These are phyloP conservation scores for Malurus melanocephalus DNA, from an alignment of 2,113 vertebrate species.

Conservation along the genomic window DNA sequence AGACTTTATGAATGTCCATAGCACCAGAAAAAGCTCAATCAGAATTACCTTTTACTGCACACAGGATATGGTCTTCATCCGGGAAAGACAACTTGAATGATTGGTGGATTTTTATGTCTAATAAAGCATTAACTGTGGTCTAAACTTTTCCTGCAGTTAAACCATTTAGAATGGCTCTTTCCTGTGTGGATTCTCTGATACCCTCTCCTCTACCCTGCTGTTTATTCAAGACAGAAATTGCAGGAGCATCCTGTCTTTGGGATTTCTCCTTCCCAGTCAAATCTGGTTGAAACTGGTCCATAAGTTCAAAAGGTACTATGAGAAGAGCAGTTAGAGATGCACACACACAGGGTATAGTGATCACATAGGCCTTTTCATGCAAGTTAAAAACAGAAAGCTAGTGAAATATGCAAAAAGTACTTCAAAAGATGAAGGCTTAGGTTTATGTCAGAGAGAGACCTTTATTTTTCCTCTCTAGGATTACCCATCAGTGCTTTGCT, in stretches of 20 bases:
- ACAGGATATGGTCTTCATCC: conserved; percentile 13
- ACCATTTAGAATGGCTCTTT: background rate
- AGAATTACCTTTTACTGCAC: conserved; percentile 4
- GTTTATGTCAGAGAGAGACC: background rate
- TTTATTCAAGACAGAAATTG: background rate
- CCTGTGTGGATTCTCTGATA: background rate
- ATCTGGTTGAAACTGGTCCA: background rate
- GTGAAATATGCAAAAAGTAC: background rate
- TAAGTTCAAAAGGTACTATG: background rate
- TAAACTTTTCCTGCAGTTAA: conserved; percentile 5
- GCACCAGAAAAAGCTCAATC: background rate
- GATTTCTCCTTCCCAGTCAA: background rate
- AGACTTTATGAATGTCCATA: background rate
- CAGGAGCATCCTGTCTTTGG: background rate
- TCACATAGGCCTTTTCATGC: background rate
- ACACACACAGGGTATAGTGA: background rate
- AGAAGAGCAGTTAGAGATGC: background rate
- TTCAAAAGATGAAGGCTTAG: background rate
- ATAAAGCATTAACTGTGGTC: conserved; percentile 16
- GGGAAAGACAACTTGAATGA: conserved; percentile 8
- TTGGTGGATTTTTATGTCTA: conserved; percentile 7
- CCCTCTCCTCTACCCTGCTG: background rate
- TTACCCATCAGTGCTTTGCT: background rate
- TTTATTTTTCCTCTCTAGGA: background rate
- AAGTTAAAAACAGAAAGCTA: background rate